Conservation (phyloP, 2,888 invertebrate species). For the Eretmocerus hayati region DNA sequence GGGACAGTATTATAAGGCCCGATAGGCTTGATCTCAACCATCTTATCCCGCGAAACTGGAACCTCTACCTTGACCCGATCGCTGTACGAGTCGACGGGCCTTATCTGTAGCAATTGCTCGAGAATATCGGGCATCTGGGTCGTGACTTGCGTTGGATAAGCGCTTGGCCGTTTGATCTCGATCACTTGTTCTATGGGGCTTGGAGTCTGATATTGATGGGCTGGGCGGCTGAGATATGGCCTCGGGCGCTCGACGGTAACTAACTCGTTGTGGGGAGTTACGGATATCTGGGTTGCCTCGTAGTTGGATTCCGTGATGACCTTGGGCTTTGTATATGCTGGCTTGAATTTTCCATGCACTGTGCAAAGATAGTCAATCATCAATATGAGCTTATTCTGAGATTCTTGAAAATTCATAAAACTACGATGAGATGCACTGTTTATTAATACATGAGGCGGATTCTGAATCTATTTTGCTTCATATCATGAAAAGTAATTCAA, state of each 20-base stretch:
- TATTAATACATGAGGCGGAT: no score
- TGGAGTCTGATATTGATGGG: background rate
- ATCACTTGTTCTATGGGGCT: background rate
- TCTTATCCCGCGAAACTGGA: background rate
- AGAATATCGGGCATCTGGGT: background rate
- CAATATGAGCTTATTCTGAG: no score
- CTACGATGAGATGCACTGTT: no score
- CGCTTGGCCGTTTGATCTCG: constrained; percentile 7
- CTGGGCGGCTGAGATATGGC: background rate
- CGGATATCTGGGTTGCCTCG: constrained; percentile 33
- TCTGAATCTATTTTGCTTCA: no score
- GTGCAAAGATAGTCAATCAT: background rate
- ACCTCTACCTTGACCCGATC: background rate
- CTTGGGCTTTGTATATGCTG: constrained; percentile 30
- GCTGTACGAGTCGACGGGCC: background rate
- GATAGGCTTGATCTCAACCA: constrained; percentile 1
- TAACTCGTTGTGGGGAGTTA: constrained; percentile 19
- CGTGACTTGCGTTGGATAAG: constrained; percentile 23
- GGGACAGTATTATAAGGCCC: background rate
- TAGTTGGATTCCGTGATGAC: constrained; percentile 39
- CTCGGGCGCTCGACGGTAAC: background rate
- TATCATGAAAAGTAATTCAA: no score
- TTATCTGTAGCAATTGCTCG: background rate
- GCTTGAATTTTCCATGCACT: constrained; percentile 20
- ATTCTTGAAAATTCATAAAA: no score